Percentiles rank a stretch among this genome's conserved stretches.
phyloP scores from a whole-genome alignment of 2,888 invertebrate species.

The Tetranychus piercei region DNA sequence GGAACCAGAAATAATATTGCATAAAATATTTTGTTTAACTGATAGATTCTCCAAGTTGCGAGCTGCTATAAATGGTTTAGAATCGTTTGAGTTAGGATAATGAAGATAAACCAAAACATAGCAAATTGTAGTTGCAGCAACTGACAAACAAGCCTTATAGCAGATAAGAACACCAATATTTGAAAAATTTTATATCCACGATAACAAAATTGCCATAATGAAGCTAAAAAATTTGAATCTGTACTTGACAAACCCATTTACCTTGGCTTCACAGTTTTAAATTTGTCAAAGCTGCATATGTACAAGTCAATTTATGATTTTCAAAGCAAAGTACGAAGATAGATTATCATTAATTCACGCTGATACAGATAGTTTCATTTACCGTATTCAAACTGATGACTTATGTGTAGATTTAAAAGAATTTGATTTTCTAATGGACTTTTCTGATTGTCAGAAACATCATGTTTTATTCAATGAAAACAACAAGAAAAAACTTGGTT shows the following conservation, averaged over 20 bases:
- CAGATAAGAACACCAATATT: constrained; percentile 19
- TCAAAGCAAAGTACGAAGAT: constrained; percentile 27
- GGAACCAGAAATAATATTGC: background rate
- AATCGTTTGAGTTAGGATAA: constrained; percentile 30
- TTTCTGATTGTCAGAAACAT: constrained; percentile 28
- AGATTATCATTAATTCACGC: constrained; percentile 27
- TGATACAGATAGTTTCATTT: constrained; percentile 30
- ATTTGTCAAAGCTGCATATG: constrained; percentile 29
- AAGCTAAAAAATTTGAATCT: constrained; percentile 18
- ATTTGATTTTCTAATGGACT: constrained; percentile 25
- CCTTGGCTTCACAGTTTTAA: constrained; percentile 27
- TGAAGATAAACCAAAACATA: constrained; percentile 29
- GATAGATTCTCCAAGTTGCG: background rate
- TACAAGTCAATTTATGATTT: constrained; percentile 27
- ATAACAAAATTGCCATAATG: constrained; percentile 10
- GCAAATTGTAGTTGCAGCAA: constrained; percentile 27
- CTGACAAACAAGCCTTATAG: constrained; percentile 13
- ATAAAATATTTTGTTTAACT: background rate
- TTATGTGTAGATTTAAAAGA: constrained; percentile 28
- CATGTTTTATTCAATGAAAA: constrained; percentile 24
- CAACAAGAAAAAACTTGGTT: constrained; percentile 30
- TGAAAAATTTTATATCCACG: constrained; percentile 10
- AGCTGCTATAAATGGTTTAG: background rate
- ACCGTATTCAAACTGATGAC: constrained; percentile 28
- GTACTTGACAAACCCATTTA: constrained; percentile 28